Conservation (phyloP, 2,888 invertebrate species). For the Pyrrhosoma nymphula region DNA sequence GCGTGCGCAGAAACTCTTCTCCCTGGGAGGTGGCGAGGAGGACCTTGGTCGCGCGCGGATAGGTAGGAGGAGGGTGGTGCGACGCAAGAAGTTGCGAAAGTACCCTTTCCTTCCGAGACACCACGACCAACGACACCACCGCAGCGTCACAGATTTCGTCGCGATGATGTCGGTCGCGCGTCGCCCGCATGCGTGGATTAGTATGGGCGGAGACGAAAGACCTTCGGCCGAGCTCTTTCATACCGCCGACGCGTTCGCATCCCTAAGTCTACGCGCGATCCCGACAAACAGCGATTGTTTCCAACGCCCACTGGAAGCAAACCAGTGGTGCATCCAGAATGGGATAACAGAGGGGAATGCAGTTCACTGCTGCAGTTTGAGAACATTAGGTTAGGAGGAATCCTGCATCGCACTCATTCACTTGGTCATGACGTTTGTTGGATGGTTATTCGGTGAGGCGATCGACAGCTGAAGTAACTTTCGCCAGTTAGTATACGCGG, state of each 20-base stretch:
- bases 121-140: not conserved
- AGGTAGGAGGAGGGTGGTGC: not conserved
- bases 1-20: not conserved
- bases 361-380: not conserved
- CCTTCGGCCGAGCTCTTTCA: slow-evolving; percentile 56
- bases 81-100: slow-evolving; percentile 28
- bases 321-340: not conserved
- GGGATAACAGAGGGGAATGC: not conserved
- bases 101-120: slow-evolving; percentile 17
- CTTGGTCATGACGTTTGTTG: too few relatives aligned
- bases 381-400: too few relatives aligned
- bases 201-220: slow-evolving; percentile 24
- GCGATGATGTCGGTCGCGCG: slow-evolving; percentile 22
- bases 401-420: too few relatives aligned
- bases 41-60: slow-evolving; percentile 29
- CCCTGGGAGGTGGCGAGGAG: not conserved
- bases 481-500: too few relatives aligned
- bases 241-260: slow-evolving; percentile 37
- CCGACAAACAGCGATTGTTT: not conserved
- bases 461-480: too few relatives aligned
- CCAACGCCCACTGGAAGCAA: not conserved
- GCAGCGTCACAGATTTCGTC: not conserved
- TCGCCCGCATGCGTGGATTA: not conserved
- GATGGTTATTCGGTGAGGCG: too few relatives aligned
- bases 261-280: slow-evolving; percentile 3